Percentiles rank a stretch among this genome's conserved stretches.
Conservation (phyloP, 2,797 vertebrate species). For the Myotis findleyi region DNA sequence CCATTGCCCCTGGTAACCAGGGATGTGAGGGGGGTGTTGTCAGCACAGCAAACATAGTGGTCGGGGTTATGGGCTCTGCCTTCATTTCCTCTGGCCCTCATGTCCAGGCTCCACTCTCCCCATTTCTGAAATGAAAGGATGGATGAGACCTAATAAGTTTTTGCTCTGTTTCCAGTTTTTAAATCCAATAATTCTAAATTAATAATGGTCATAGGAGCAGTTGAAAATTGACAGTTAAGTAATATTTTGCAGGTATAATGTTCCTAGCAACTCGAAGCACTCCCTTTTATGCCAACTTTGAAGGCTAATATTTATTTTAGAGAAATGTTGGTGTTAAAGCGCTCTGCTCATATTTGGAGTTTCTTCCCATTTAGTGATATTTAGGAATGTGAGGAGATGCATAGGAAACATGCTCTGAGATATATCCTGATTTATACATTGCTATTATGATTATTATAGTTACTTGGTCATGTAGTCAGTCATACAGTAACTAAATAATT, state of each 20-base stretch:
- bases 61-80: background rate
- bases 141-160: background rate
- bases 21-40: fast-evolving
- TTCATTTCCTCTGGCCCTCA: background rate
- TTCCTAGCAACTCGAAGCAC: background rate
- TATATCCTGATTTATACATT: background rate
- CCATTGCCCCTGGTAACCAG: fast-evolving
- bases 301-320: background rate
- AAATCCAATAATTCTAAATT: background rate
- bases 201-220: background rate
- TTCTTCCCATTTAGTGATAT: background rate
- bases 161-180: background rate
- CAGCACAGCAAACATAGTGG: background rate
- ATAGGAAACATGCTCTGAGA: too few relatives aligned
- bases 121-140: background rate
- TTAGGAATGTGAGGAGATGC: too few relatives aligned
- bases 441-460: background rate
- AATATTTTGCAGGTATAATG: background rate
- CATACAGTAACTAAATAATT: background rate
- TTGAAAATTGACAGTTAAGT: background rate
- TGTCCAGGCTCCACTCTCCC: background rate
- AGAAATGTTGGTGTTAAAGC: background rate
- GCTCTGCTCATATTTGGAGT: background rate
- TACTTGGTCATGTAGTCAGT: background rate
- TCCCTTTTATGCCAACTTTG: background rate